Conservation (phyloP, 2,113 vertebrate species). For the Poeciliopsis turrubarensis region DNA sequence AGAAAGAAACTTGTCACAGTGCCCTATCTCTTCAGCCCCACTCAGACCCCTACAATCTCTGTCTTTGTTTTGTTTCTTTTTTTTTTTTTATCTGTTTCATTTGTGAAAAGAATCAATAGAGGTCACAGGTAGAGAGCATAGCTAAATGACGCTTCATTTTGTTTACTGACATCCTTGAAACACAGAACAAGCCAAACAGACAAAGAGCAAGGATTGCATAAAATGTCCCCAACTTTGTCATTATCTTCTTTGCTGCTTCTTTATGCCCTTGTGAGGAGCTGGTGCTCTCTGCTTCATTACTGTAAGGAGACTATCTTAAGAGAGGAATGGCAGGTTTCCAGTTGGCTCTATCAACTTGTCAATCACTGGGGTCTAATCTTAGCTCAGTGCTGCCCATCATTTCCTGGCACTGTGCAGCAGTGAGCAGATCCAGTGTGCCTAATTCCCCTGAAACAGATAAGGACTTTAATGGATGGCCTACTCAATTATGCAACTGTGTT, state of each 20-base stretch:
- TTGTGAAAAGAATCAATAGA: slow-evolving; percentile 3
- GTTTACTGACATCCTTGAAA: slow-evolving; percentile 26
- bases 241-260: slow-evolving; percentile 65
- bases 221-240: slow-evolving; percentile 65
- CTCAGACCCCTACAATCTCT: slow-evolving; percentile 19
- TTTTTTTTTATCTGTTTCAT: slow-evolving; percentile 1
- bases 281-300: slow-evolving; percentile 67
- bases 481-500: slow-evolving; percentile 71
- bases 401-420: slow-evolving; percentile 68
- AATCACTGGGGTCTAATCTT: slow-evolving; percentile 75
- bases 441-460: slow-evolving; percentile 70
- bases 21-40: slow-evolving; percentile 54
- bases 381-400: slow-evolving; percentile 72
- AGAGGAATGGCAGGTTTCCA: slow-evolving; percentile 74
- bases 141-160: slow-evolving; percentile 26
- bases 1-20: slow-evolving; percentile 47
- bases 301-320: slow-evolving; percentile 72
- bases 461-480: slow-evolving; percentile 67
- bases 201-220: slow-evolving; percentile 52
- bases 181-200: slow-evolving; percentile 20
- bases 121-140: slow-evolving; percentile 48
- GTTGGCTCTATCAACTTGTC: slow-evolving; percentile 73
- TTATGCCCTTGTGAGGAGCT: slow-evolving; percentile 48
- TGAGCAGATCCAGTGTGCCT: slow-evolving; percentile 60
- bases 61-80: slow-evolving; percentile 6